Conservation (phyloP, 2,113 vertebrate species). For the Sceloporus undulatus region DNA sequence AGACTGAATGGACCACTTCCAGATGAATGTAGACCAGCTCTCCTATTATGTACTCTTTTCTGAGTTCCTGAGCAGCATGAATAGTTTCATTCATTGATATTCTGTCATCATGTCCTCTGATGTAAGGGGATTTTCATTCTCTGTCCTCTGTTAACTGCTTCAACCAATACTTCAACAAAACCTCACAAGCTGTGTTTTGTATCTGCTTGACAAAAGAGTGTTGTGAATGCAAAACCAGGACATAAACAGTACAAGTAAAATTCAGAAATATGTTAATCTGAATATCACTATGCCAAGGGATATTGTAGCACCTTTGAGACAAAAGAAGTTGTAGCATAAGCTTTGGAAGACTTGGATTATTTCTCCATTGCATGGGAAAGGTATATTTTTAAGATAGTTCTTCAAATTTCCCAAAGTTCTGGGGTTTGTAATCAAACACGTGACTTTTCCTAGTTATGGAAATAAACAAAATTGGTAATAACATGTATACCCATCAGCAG, state of each 20-base stretch:
- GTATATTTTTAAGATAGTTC: too few relatives aligned
- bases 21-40: neutral
- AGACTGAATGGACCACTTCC: neutral
- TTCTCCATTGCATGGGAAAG: too few relatives aligned
- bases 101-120: neutral
- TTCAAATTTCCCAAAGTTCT: too few relatives aligned
- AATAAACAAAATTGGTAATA: neutral
- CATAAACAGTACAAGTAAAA: neutral
- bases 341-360: too few relatives aligned
- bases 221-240: neutral
- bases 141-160: neutral
- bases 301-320: too few relatives aligned
- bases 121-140: neutral
- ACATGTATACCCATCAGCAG: neutral
- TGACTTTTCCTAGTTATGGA: too few relatives aligned
- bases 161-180: neutral
- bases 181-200: neutral
- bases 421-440: too few relatives aligned
- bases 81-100: neutral
- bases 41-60: neutral
- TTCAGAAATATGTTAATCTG: too few relatives aligned
- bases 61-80: neutral
- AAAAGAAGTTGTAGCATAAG: too few relatives aligned
- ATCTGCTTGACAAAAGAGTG: neutral
- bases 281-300: too few relatives aligned